Evolutionary conservation across 2,797 vertebrate species (phyloP), one percentile per base, ranked within the genome.

Genomic region (Diglossa cyanea): DNA sequence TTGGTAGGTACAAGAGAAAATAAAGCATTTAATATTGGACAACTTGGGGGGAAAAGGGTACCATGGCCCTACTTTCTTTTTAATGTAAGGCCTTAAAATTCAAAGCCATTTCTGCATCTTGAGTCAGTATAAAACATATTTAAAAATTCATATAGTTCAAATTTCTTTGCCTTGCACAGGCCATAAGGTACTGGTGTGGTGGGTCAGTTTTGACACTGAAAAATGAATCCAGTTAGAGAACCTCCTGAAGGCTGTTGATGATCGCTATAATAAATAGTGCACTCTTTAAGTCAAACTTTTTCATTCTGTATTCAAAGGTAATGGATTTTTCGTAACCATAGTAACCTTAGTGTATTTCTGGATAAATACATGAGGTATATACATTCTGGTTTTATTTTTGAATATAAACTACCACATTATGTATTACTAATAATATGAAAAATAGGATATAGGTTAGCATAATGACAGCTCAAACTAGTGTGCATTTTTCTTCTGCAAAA

Each of bases 331-430:
- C 81, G 97, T 98, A 97, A 98, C 98, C 98, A 98, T 98, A 98
- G 98, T 98, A 98, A 98, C 98, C 97, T 97, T 97, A 97, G 97
- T 97, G 97, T 97, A 97, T 97, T 98, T 98, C 98, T 98, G 98
- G 98, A 98, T 98, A 98, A 98, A 98, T 98, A 98, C 97, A 97
- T 97, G 97, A 97, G 97, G 97, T 98, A 97, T 98, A 98, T 98
- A 98, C 97, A 97, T 98, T 98, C 97, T 97, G 95, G 98, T 98
- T 98, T 98, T 98, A 98, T 97, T 98, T 98, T 98, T 98, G 98
- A 98, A 98, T 98, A 98, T 98, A 98, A 98, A 98, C 98, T 98
- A 98, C 97, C 98, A 95, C 97, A 98, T 98, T 98, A 98, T 98
- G 95, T 98, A 97, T 98, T 98, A 97, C 98, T 98, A 98, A 98